phyloP scores from a whole-genome alignment of 2,113 vertebrate genomes.

The Coreoperca whiteheadi region DNA sequence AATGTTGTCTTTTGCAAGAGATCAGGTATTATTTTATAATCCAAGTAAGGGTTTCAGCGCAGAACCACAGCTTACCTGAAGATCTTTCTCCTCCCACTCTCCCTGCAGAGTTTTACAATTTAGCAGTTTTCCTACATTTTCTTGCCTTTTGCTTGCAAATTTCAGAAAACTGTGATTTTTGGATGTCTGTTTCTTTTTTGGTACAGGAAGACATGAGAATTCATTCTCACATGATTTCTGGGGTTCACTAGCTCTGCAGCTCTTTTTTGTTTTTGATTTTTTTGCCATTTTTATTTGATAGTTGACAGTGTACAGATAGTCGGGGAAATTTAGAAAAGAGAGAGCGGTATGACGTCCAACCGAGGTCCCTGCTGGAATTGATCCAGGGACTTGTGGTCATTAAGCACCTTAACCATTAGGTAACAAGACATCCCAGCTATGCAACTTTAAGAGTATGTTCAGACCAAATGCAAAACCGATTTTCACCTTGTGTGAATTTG shows the following conservation, averaged over 20 bases:
- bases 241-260: neutral
- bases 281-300: neutral
- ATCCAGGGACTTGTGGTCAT: neutral
- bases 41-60: constrained; percentile 1
- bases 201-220: neutral
- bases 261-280: neutral
- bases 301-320: neutral
- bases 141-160: neutral
- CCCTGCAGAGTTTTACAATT: constrained; percentile 1
- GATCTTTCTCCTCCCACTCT: neutral
- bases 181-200: constrained; percentile 11
- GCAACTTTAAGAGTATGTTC: neutral
- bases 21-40: constrained; percentile 17
- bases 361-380: neutral
- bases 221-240: constrained; percentile 1
- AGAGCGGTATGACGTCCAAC: neutral
- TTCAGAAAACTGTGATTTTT: neutral
- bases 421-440: neutral
- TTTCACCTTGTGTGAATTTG: too few species aligned
- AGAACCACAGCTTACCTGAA: constrained; percentile 11
- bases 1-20: neutral
- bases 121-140: neutral
- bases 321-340: neutral
- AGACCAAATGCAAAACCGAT: neutral
- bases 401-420: neutral